Evolutionary conservation across 2,797 vertebrate genomes (phyloP), one percentile per base, ranked within the genome.

Genomic region (Fratercula arctica): DNA sequence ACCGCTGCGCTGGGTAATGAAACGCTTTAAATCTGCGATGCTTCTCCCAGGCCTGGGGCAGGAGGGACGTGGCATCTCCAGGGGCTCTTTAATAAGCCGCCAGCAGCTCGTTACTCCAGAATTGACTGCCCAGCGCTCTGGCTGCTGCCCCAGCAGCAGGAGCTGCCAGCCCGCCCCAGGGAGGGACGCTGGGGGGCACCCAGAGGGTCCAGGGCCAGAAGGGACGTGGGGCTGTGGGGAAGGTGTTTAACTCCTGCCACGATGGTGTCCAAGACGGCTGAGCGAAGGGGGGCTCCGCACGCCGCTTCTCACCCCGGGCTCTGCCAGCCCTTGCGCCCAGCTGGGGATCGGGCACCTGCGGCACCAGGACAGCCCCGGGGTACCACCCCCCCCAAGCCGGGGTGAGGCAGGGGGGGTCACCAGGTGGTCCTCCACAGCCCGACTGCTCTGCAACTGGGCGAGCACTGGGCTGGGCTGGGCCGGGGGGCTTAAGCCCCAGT

Each of bases 371-470:
- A n/a, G 28, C 19, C 46, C 33, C 39, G 7, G 41, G 16, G 48
- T 5, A 21, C 39, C 25, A 13, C 12, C 4, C 23, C 25, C 13
- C 50, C 25, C 46, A 6, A 9, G 46, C 46, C 1, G 0, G 14
- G 1, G 41, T 0, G 7, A 25, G 37, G n/a, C 73, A 82, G 59
- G 15, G 46, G 7, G 3, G 37, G 68, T 4, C 5, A 2, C 16
- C 2, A 48, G 51, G 21, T 73, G 50, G 8, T 17, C 35, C 74
- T 20, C 33, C 8, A 16, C n/a, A 21, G n/a, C 61, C 41, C 10
- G 0, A 4, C 28, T 10, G 23, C 51, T 19, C 43, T 11, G 9
- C 3, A 3, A 51, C 28, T 2, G 0, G 41, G 37, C 7, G 0
- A 50, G 50, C 13, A 1, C 68, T 33, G 50, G 21, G 59, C 51